phyloP scores from a whole-genome alignment of 2,888 invertebrate genomes.

The Pristionchus arcanus region DNA sequence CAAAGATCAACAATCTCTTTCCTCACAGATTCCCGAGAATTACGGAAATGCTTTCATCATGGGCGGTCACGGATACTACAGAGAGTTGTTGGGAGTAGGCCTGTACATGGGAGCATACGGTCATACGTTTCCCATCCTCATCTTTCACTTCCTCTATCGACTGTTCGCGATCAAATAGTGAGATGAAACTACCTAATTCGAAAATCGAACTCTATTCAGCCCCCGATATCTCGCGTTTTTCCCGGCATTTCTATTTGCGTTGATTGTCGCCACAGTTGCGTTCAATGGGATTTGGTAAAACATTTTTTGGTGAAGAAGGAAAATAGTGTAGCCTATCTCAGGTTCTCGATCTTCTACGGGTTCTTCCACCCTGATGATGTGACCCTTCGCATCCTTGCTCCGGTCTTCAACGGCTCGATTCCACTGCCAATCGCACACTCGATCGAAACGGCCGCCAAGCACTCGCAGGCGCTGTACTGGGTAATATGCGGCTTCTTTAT shows the following conservation, averaged over 20 bases:
- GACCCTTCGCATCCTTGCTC: neutral
- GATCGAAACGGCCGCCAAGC: neutral
- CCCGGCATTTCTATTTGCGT: neutral
- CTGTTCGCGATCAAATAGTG: conserved; percentile 6
- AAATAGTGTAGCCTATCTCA: neutral
- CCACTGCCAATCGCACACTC: neutral
- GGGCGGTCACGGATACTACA: neutral
- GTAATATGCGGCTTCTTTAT: neutral
- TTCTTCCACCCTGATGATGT: neutral
- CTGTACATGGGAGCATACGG: neutral
- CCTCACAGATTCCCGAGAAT: neutral
- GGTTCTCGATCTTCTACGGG: conserved; percentile 10
- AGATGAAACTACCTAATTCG: neutral
- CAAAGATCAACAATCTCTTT: neutral
- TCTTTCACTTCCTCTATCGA: conserved; percentile 24
- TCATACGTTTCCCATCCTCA: conserved; percentile 22
- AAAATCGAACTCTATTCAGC: neutral
- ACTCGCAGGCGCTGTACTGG: neutral
- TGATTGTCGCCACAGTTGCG: neutral
- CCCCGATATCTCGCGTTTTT: neutral
- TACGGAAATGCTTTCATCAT: conserved; percentile 13
- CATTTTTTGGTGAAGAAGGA: too few species aligned
- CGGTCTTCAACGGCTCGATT: neutral
- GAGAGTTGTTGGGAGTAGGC: neutral
- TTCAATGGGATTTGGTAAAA: neutral